Percentiles rank a stretch among this genome's conserved stretches.
Evolutionary conservation across 2,113 vertebrate genomes (phyloP).

Genomic region (Butastur rufipennis): DNA sequence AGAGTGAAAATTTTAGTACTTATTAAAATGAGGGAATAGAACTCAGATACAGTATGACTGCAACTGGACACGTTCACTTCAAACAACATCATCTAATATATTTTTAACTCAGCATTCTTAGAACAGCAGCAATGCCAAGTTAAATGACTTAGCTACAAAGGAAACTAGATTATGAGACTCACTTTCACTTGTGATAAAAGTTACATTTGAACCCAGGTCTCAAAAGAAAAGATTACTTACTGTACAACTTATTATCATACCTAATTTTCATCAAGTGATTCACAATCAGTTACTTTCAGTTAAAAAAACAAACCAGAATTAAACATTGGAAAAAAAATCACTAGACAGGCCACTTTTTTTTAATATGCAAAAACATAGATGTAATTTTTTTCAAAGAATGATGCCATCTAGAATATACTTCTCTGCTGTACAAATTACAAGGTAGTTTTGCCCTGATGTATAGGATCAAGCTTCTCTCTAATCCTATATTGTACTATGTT

Average conservation of each 20-base stretch:
- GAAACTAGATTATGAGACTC: not conserved
- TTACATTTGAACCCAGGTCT: constrained; percentile 29
- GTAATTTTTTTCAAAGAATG: not conserved
- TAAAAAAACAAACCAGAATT: not conserved
- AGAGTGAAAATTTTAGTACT: not conserved
- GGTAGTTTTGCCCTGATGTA: not conserved
- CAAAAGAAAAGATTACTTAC: not conserved
- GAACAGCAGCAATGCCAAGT: not conserved
- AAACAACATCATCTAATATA: not conserved
- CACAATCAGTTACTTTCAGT: not conserved
- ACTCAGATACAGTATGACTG: not conserved
- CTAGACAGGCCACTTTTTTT: not conserved
- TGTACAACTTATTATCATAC: not conserved
- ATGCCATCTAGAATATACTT: not conserved
- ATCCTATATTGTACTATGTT: not conserved
- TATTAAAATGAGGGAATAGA: not conserved
- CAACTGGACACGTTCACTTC: not conserved
- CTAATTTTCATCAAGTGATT: not conserved
- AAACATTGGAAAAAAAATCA: not conserved
- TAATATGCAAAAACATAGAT: not conserved
- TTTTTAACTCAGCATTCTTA: not conserved
- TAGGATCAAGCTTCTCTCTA: not conserved
- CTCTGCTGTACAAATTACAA: not conserved
- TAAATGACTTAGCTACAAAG: not conserved
- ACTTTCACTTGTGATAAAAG: constrained; percentile 24